Evolutionary conservation across 2,113 vertebrate species (phyloP).

Genomic region (Tetrao urogallus): DNA sequence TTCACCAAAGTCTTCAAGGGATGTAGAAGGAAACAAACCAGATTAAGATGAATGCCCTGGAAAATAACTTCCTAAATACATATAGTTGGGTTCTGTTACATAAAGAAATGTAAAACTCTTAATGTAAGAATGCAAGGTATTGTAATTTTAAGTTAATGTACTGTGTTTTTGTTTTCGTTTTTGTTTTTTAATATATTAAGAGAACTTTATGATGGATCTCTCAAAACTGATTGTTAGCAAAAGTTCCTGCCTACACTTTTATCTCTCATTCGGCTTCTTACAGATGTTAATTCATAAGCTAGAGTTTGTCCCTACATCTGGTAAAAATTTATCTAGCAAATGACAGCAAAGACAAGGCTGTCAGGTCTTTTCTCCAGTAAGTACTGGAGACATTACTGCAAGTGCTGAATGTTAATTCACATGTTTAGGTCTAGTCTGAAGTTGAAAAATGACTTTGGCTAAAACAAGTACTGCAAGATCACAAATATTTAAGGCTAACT

Average conservation of each 20-base stretch:
- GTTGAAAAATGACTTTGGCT: background rate
- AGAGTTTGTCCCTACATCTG: slow-evolving; percentile 32
- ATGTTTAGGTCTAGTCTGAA: background rate
- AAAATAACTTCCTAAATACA: background rate
- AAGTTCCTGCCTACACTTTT: background rate
- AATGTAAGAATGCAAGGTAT: background rate
- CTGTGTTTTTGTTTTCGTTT: background rate
- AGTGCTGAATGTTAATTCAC: background rate
- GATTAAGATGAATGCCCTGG: background rate
- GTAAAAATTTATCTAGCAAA: slow-evolving; percentile 26
- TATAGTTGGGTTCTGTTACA: background rate
- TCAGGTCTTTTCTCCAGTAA: background rate
- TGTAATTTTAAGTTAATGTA: background rate
- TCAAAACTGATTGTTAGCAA: background rate
- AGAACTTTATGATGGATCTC: background rate
- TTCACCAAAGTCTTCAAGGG: background rate
- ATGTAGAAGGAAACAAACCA: background rate
- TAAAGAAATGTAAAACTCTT: background rate
- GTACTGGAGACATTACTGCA: background rate
- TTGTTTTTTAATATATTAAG: background rate
- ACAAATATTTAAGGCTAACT: background rate
- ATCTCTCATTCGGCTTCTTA: background rate
- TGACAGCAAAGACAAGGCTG: background rate
- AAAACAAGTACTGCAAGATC: background rate
- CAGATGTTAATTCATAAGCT: slow-evolving; percentile 14